These are phyloP conservation scores for Oncorhynchus clarkii DNA, from an alignment of 2,113 vertebrate species.

Conservation along the genomic window DNA sequence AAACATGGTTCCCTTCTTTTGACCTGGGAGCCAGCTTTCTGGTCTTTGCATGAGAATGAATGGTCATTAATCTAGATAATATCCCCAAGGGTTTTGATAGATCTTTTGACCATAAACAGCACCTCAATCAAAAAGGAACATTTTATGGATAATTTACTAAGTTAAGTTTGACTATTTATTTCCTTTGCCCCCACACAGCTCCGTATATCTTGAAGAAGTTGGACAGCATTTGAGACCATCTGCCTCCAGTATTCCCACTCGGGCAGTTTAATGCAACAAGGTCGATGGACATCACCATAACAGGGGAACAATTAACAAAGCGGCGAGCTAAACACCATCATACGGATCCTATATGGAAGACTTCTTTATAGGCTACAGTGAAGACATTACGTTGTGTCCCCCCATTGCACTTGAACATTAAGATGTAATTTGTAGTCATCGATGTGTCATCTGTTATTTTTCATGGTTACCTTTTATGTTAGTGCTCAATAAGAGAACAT, in stretches of 20 bases:
- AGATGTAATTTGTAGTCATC: not conserved
- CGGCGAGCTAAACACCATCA: not conserved
- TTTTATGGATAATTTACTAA: not conserved
- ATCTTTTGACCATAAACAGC: no score
- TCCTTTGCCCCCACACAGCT: slow-evolving; percentile 64
- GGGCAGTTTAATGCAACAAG: slow-evolving; percentile 27
- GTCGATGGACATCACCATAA: slow-evolving; percentile 17
- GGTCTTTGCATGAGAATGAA: no score
- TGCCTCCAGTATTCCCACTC: slow-evolving; percentile 10
- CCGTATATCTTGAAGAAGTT: slow-evolving; percentile 93
- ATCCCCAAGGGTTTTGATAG: no score
- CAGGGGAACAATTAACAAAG: not conserved
- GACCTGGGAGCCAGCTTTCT: no score
- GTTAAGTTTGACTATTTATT: not conserved
- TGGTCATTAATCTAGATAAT: no score
- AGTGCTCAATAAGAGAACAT: slow-evolving; percentile 2
- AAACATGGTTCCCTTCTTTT: no score
- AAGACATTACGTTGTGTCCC: slow-evolving; percentile 18
- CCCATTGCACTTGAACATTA: slow-evolving; percentile 22
- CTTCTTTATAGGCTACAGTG: slow-evolving; percentile 3
- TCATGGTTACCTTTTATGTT: not conserved
- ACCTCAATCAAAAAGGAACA: not conserved
- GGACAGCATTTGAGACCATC: slow-evolving; percentile 84
- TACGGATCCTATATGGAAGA: not conserved
- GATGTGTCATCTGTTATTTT: not conserved